phyloP scores from a whole-genome alignment of 2,888 invertebrate species.

The Eristalis tenax region DNA sequence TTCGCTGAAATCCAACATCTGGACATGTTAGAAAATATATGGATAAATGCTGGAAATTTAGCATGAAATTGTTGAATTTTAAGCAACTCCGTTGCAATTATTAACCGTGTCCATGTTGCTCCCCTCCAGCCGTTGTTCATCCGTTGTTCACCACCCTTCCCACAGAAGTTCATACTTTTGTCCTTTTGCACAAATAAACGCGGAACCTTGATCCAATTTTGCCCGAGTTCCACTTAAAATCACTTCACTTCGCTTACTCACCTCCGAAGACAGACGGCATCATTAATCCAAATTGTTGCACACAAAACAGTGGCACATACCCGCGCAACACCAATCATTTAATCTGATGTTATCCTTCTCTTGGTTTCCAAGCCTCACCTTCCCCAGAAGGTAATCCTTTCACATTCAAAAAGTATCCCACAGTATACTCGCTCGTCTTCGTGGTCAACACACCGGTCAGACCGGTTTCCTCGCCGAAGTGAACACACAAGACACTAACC shows the following conservation, averaged over 20 bases:
- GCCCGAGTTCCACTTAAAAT: neutral
- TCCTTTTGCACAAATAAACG: neutral
- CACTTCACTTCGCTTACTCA: neutral
- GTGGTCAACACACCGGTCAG: conserved; percentile 74
- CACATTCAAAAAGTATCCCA: conserved; percentile 27
- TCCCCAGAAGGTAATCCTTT: conserved; percentile 34
- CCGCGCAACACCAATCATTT: neutral
- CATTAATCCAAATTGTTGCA: conserved; percentile 8
- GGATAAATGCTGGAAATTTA: too few relatives aligned
- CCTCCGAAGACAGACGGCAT: neutral
- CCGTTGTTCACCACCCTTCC: neutral
- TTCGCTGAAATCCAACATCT: too few relatives aligned
- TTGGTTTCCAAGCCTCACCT: neutral
- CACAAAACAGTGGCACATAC: conserved; percentile 4
- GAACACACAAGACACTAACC: conserved; percentile 49
- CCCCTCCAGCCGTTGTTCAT: too few relatives aligned
- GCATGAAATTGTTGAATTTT: too few relatives aligned
- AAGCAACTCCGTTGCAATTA: too few relatives aligned
- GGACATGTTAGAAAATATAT: too few relatives aligned
- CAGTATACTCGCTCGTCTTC: conserved; percentile 37
- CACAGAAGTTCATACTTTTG: neutral
- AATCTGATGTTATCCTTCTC: conserved; percentile 26
- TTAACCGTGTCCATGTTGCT: too few relatives aligned
- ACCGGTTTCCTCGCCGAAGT: conserved; percentile 73
- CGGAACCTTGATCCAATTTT: neutral